These are phyloP conservation scores for Apistogramma diplotaenia DNA, from an alignment of 2,113 vertebrate genomes.

Conservation along the genomic window DNA sequence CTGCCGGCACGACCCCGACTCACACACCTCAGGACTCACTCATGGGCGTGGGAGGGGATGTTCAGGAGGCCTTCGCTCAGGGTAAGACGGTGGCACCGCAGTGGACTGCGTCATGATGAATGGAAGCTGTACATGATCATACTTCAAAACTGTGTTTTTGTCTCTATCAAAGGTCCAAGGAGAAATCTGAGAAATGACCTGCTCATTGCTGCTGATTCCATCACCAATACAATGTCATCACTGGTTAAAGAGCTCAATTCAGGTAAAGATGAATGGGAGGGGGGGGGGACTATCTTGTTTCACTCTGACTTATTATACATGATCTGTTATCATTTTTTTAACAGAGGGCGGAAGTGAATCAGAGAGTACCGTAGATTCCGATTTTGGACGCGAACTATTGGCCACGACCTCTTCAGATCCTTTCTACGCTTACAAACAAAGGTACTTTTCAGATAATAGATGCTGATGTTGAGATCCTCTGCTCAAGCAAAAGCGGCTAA, in stretches of 20 bases:
- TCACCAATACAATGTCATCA: conserved; percentile 99
- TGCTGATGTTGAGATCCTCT: neutral
- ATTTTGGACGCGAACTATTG: conserved; percentile 85
- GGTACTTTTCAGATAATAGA: conserved; percentile 65
- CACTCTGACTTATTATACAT: neutral
- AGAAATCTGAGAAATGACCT: conserved; percentile 97
- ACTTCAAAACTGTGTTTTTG: neutral
- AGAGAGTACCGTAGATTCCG: conserved; percentile 87
- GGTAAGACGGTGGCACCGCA: conserved; percentile 72
- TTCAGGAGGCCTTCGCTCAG: conserved; percentile 96
- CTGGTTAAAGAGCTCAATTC: conserved; percentile 98
- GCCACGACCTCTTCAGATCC: conserved; percentile 85
- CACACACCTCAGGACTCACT: conserved; percentile 97
- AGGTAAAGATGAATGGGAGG: conserved; percentile 73
- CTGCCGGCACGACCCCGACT: conserved; percentile 89
- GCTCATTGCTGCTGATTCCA: conserved; percentile 96
- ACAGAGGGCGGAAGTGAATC: conserved; percentile 91
- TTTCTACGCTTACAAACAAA: conserved; percentile 85
- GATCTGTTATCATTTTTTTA: neutral
- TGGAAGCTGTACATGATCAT: neutral
- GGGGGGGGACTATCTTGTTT: neutral
- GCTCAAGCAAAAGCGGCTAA: neutral
- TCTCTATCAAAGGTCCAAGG: conserved; percentile 83
- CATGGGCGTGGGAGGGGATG: conserved; percentile 94
- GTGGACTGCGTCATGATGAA: neutral